Base-by-base conservation (phyloP, 2,888 invertebrate genomes). In the Ichneumoninae sp. region DNA sequence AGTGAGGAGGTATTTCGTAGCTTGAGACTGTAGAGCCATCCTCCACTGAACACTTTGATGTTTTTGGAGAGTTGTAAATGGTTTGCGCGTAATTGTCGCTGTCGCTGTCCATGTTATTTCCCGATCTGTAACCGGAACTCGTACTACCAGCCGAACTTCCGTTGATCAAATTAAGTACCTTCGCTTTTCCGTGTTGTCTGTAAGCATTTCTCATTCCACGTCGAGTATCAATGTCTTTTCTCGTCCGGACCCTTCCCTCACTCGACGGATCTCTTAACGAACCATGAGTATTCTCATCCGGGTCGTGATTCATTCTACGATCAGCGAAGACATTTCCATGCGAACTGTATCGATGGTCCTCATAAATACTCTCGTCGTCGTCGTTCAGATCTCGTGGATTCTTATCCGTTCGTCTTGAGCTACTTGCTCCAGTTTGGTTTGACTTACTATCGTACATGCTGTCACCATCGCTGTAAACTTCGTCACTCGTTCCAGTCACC, bases 41-140 rank as follows among this genome's bases (percentile, higher is more conserved):
- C 96, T 75, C 95, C 95, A 52, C 95, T 0, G 93, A 82, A 33
- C 80, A 78, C 8, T 80, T 78, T 4, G 84, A 84, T 16, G 75
- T 57, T 44, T 78, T 95, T 94, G 1, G 95, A 1, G 84, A 70
- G 19, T 82, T 68, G 66, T 80, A 77, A 4, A 57, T 95, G 81
- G 96, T 95, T 10, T 95, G 96, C 0, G 95, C 94, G 90, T 96
- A 96, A 30, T 95, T 95, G 88, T 96, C 96, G 22, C 95, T 95
- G 88, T 95, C 95, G 60, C 90, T 93, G 80, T 91, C 91, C 5
- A 89, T 81, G 47, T 89, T 91, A 62, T 94, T 94, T 88, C 94
- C 95, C 0, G 95, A 95, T 88, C 94, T 94, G 86, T 95, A 95
- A 0, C 95, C 95, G 1, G 95, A 95, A 84, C 92, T 93, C 1